Conservation (phyloP, 2,888 invertebrate species). For the Brachylomia viminalis region DNA sequence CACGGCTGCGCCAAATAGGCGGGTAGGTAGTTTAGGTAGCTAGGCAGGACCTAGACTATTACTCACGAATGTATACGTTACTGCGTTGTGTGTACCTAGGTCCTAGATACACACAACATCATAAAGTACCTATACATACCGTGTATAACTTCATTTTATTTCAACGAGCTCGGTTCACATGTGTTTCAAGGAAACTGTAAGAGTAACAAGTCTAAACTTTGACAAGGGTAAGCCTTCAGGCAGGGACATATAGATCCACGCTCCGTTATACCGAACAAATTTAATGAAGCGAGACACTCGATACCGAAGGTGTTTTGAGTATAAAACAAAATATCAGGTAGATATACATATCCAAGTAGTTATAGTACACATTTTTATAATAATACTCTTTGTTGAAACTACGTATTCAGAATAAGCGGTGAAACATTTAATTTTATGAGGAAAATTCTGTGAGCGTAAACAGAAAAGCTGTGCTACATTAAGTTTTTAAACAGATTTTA, state of each 20-base stretch:
- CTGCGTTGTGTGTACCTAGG: neutral
- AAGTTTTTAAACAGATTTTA: slow-evolving; percentile 27
- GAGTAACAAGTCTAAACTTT: slow-evolving; percentile 67
- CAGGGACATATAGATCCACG: slow-evolving; percentile 56
- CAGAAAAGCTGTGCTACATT: slow-evolving; percentile 7
- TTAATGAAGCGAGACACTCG: slow-evolving; percentile 69
- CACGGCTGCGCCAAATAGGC: too few species aligned
- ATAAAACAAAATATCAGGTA: slow-evolving; percentile 31
- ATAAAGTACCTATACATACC: neutral
- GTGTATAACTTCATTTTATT: slow-evolving; percentile 11
- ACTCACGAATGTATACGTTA: neutral
- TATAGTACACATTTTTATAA: neutral
- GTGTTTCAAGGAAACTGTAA: slow-evolving; percentile 51
- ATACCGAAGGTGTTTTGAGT: slow-evolving; percentile 49
- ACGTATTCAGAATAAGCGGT: slow-evolving; percentile 6
- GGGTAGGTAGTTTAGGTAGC: too few species aligned
- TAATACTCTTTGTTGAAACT: slow-evolving; percentile 22
- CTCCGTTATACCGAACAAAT: slow-evolving; percentile 64
- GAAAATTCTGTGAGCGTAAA: slow-evolving; percentile 18
- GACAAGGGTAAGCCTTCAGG: slow-evolving; percentile 71
- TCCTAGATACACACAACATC: neutral
- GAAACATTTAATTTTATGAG: slow-evolving; percentile 8
- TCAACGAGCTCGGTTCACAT: slow-evolving; percentile 15
- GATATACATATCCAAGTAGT: neutral
- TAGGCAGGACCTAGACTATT: too few species aligned